These are phyloP conservation scores for Hydrolagus affinis DNA, from an alignment of 2,113 vertebrate genomes.

Conservation along the genomic window DNA sequence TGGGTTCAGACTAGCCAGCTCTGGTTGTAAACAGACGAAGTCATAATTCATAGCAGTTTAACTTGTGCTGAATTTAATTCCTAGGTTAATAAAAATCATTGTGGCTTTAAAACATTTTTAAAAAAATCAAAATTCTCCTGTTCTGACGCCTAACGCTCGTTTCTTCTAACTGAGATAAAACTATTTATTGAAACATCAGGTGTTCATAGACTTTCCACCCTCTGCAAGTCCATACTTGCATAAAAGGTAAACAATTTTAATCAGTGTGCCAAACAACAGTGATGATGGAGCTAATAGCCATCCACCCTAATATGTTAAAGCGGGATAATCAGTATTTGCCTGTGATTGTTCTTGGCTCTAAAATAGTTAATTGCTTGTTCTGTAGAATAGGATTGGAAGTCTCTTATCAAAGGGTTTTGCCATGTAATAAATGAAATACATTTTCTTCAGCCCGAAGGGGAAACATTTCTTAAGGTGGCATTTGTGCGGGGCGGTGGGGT, in stretches of 20 bases:
- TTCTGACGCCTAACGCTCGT: background rate
- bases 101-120: background rate
- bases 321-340: background rate
- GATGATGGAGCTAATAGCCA: background rate
- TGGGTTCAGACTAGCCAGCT: background rate
- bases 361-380: slow-evolving; percentile 21
- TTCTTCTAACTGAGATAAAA: too few relatives aligned
- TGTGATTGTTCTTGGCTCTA: background rate
- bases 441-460: background rate
- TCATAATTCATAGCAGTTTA: too few relatives aligned
- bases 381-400: slow-evolving; percentile 12
- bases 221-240: background rate
- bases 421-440: background rate
- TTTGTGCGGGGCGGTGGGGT: background rate
- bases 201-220: too few relatives aligned
- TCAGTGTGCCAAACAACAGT: too few relatives aligned
- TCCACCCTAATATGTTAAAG: background rate
- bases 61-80: background rate
- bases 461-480: slow-evolving; percentile 12
- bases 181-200: background rate
- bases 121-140: background rate
- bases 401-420: slow-evolving; percentile 2
- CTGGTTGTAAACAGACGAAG: background rate
- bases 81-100: background rate
- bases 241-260: background rate